Base-by-base conservation (phyloP, 2,888 invertebrate species). In the Catocala nupta region DNA sequence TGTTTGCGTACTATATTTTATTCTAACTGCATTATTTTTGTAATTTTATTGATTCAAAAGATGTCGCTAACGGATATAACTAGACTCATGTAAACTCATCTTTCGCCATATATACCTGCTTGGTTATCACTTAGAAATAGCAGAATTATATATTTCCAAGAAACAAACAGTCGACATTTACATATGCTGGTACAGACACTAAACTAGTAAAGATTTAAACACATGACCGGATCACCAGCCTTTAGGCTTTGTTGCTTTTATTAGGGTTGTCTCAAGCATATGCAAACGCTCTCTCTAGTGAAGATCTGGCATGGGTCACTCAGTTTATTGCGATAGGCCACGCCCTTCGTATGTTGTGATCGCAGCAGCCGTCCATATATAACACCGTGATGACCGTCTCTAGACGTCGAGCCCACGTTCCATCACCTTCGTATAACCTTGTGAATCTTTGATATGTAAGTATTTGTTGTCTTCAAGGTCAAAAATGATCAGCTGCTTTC, bases 271-370 rank as follows among this genome's bases (percentile, higher is more conserved):
- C 61, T 74, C 66, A 58, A 59, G 50, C 55, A 63, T 67, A 65
- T 63, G 61, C 58, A 65, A 50, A 48, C 63, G 63, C 60, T 60
- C 65, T 63, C 69, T 60, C 11, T 45, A 51, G 62, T 61, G 57
- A 68, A 75, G 64, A 70, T 72, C 65, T 68, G 58, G 62, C 55
- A 65, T 71, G 75, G 77, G 70, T 68, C 75, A 77, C 70, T 69
- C 67, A 78, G 65, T 77, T 76, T 77, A 76, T 76, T 77, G 75
- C 78, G 54, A 70, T 59, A 61, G 42, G 70, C 75, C 75, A 70
- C 75, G 75, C 75, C 75, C 78, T 76, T 77, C 63, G 68, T 76
- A 48, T 76, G 75, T 76, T 68, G 72, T 72, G 75, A 77, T 75
- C 69, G 70, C 64, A 68, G 67, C 59, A 59, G 55, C 56, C 62